Evolutionary conservation across 37 sponge, comb jelly and placozoan genomes (phyloP), one percentile per base, ranked within the genome.

Genomic region (Haliclona indistincta): DNA sequence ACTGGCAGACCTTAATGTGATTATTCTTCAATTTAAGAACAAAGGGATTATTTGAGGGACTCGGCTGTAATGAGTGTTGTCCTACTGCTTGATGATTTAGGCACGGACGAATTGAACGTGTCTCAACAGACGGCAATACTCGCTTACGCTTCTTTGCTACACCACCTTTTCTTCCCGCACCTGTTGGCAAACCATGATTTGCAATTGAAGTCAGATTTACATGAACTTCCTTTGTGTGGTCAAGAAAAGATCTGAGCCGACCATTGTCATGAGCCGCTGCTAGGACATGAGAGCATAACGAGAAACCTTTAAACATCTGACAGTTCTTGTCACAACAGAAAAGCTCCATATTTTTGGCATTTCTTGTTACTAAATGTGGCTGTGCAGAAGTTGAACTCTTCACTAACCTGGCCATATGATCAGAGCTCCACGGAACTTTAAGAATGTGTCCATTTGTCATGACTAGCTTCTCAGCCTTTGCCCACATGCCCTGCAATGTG

Each of bases 291-390:
- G 75, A 32, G 58, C 75, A 75, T 11, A 75, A 6, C 22, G 73
- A 72, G 37, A 72, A 72, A 4, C 73, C 58, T 72, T 72, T 75
- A 40, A 75, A 75, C 75, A 75, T 75, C 2, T 35, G 64, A 28
- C 75, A 75, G 43, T 75, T 75, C 2, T 75, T 43, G 58, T 44
- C 70, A 20, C 44, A 44, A 7, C 51, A 36, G 38, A 30, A 65
- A 13, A 37, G 34, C n/a, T n/a, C n/a, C n/a, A n/a, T n/a, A n/a
- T n/a, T n/a, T n/a, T n/a, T n/a, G n/a, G n/a, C n/a, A n/a, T n/a
- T n/a, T n/a, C n/a, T n/a, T n/a, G n/a, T n/a, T n/a, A n/a, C n/a
- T n/a, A n/a, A n/a, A 35, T 65, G 67, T 4, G 67, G 67, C 35
- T 36, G 35, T 4, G 23, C 67, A 36, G 35, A 8, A 33, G 67